Evolutionary conservation across 2,888 invertebrate species (phyloP), one percentile per base, ranked within the genome.

Genomic region (Dione juno): DNA sequence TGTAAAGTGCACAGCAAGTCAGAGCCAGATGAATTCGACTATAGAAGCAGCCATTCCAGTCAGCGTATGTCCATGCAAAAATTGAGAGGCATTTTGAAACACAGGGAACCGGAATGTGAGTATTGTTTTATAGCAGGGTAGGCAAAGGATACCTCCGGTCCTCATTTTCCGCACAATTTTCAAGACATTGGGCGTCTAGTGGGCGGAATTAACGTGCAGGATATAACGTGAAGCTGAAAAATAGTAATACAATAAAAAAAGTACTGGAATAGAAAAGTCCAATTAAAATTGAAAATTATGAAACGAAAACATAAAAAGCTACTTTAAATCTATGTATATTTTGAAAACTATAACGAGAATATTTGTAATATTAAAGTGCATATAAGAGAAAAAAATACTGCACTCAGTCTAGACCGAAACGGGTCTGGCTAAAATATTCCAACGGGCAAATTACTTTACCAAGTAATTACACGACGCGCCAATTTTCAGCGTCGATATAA

Each of bases 71-170:
- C 74, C 3, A 78, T 78, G 54, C 75, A 79, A 57, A 85, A 81
- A 63, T 78, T 88, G 9, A 82, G 81, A 0, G 88, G 88, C 0
- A 88, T 88, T 1, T 79, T 88, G 68, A 88, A 88, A 74, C 82
- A 85, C 40, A 77, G 75, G 7, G 82, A 84, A 0, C 74, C 74
- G 65, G 80, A 82, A 57, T 77, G 82, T 77, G 41, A 71, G 67
- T 70, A 16, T 19, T 0, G n/a, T 54, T 21, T 11, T 21, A 19
- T 50, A 50, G n/a, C n/a, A n/a, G n/a, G n/a, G n/a, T n/a, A n/a
- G n/a, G n/a, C n/a, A n/a, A n/a, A n/a, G n/a, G n/a, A n/a, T n/a
- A n/a, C n/a, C n/a, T 28, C 28, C 28, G 28, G 2, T 3, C 28
- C 28, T 28, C 28, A 5, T 3, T 3, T 28, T 28, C 28, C 5